A percentile compares a stretch with the other conserved stretches of the same genome.
phyloP scores from a whole-genome alignment of 2,888 invertebrate species.

The Dioctria rufipes region DNA sequence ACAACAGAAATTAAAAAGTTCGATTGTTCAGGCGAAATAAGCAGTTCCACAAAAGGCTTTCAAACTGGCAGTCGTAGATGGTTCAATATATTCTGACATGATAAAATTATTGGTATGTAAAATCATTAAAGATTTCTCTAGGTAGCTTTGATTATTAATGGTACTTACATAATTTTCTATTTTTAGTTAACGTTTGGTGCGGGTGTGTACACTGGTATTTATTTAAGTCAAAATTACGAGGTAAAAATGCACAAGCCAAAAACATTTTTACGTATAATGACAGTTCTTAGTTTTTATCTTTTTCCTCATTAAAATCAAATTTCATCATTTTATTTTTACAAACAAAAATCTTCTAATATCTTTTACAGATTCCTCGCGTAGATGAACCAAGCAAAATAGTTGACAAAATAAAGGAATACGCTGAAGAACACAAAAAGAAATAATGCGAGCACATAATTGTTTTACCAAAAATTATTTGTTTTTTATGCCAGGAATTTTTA shows the following conservation, averaged over 20 bases:
- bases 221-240: conserved; percentile 82
- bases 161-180: conserved; percentile 59
- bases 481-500: too few relatives aligned
- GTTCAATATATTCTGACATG: conserved; percentile 63
- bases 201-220: conserved; percentile 82
- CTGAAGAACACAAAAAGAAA: conserved; percentile 76
- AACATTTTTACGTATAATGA: background rate
- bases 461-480: too few relatives aligned
- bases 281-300: background rate
- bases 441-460: conserved; percentile 56
- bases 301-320: background rate
- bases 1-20: too few relatives aligned
- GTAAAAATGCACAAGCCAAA: conserved; percentile 68
- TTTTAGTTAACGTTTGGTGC: conserved; percentile 77
- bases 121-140: conserved; percentile 6
- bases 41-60: conserved; percentile 57
- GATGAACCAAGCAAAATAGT: conserved; percentile 85
- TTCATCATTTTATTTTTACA: background rate
- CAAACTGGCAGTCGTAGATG: conserved; percentile 65
- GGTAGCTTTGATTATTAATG: conserved; percentile 10
- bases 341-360: background rate
- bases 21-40: too few relatives aligned
- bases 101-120: conserved; percentile 67
- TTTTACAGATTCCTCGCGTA: conserved; percentile 82
- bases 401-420: conserved; percentile 79